These are phyloP conservation scores for Brachyhypopomus gauderio DNA, from an alignment of 2,113 vertebrate species.

Conservation along the genomic window DNA sequence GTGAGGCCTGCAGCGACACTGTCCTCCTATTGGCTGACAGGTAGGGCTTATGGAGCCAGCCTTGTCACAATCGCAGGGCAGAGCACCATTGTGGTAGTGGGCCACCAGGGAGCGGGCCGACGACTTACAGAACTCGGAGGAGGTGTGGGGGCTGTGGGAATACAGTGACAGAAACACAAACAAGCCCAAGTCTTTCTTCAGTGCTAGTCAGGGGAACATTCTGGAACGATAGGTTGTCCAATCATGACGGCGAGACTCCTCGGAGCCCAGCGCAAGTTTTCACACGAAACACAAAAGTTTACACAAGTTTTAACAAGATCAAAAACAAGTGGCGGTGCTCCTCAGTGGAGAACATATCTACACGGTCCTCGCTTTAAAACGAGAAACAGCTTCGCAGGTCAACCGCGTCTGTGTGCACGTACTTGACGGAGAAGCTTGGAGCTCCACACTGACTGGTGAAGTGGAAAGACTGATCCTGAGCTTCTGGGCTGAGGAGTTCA, in stretches of 20 bases:
- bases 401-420: slow-evolving; percentile 60
- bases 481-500: slow-evolving; percentile 79
- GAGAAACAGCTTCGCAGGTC: too few species aligned
- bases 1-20: slow-evolving; percentile 81
- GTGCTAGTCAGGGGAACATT: too few species aligned
- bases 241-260: too few species aligned
- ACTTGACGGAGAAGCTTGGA: slow-evolving; percentile 88
- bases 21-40: slow-evolving; percentile 84
- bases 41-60: slow-evolving; percentile 66
- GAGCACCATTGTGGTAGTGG: slow-evolving; percentile 83
- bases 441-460: slow-evolving; percentile 86
- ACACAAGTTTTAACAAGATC: too few species aligned
- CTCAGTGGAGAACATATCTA: too few species aligned
- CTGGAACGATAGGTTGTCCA: too few species aligned
- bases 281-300: too few species aligned
- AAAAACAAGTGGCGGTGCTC: too few species aligned
- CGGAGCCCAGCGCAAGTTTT: too few species aligned
- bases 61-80: slow-evolving; percentile 82
- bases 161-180: too few species aligned
- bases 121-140: slow-evolving; percentile 82
- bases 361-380: too few species aligned
- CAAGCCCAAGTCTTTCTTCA: too few species aligned
- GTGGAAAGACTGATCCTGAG: slow-evolving; percentile 82
- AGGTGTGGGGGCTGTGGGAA: slow-evolving; percentile 71
- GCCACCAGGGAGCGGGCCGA: slow-evolving; percentile 83